A percentile compares a stretch with the other conserved stretches of the same genome.
These are phyloP conservation scores for Gymnorhina tibicen DNA, from an alignment of 2,113 vertebrate species.

Conservation along the genomic window DNA sequence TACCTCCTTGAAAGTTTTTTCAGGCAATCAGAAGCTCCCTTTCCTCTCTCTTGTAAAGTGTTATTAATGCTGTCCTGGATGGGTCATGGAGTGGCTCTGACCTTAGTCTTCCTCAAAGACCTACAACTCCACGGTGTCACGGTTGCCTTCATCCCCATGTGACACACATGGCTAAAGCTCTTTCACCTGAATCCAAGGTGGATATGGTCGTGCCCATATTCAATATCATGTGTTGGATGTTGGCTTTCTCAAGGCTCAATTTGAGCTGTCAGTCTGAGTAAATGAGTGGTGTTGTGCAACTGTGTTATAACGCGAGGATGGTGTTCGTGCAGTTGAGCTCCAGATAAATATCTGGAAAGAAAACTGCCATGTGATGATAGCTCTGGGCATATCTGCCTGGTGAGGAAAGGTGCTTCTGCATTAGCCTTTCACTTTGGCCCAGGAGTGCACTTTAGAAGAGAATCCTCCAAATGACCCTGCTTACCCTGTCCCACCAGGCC, in stretches of 20 bases:
- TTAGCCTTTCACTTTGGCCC: neutral
- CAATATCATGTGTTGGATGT: neutral
- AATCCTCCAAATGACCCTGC: neutral
- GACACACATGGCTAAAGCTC: neutral
- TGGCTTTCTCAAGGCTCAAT: neutral
- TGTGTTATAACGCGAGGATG: neutral
- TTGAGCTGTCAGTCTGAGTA: neutral
- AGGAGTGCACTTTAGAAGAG: neutral
- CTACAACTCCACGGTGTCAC: fast-evolving
- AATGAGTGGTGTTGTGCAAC: neutral
- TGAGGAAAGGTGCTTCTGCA: neutral
- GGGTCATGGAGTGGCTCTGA: neutral
- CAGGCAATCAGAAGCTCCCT: neutral
- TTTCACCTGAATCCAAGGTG: slow-evolving; percentile 8
- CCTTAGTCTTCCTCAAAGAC: neutral
- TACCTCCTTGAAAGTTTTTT: neutral
- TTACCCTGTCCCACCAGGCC: neutral
- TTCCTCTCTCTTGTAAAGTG: neutral
- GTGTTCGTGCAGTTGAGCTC: slow-evolving; percentile 1
- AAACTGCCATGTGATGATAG: neutral
- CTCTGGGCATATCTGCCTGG: neutral
- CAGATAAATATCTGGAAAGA: slow-evolving; percentile 10
- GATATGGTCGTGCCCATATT: neutral
- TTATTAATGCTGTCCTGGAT: neutral
- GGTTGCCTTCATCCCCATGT: neutral